Base-by-base conservation (phyloP, 2,113 vertebrate species). In the Caracal caracal region DNA sequence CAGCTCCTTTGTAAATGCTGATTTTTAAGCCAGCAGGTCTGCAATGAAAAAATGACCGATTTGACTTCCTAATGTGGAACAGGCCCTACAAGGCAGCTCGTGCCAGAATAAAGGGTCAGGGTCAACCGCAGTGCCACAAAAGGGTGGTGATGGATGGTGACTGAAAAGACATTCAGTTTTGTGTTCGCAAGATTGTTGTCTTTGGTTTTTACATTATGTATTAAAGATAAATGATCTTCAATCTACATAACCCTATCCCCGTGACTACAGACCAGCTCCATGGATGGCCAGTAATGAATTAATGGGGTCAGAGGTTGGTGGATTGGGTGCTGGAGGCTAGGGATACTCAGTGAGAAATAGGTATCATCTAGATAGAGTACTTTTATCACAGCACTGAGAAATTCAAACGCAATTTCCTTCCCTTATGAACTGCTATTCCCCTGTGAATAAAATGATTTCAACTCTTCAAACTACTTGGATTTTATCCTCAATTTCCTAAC, bases 1-100 rank as follows among this genome's bases (percentile, higher is more conserved):
- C 92, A 85, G 80, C 88, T 90, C 94, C 65, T 93, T 95, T 87
- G 88, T 95, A 93, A 97, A 92, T 43, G 83, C 65, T 80, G 79
- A 35, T 81, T 95, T 96, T 94, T 61, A 75, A 92, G 61, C 70
- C 95, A 93, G 92, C 90, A 65, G 86, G 61, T 95, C 95, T 94
- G 22, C 59, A 6, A 5, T 78, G 92, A 90, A 91, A 65, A 95
- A 90, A 93, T 47, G 83, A 71, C 53, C 1, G 2, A 37, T 92
- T 79, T 73, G 80, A 88, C 90, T 73, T 19, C 2, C 35, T 51
- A 12, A 33, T 66, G 65, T 40, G 88, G 65, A 90, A 11, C 7
- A 1, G 8, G 71, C 76, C 59, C 92, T 68, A 24, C 71, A 88
- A 83, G 95, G 92, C 66, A n/a, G 53, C 59, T 83, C 26, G 40